Evolutionary conservation across 1,140 invertebrate species (phyloP).

Genomic region (Bombus difficillimus): DNA sequence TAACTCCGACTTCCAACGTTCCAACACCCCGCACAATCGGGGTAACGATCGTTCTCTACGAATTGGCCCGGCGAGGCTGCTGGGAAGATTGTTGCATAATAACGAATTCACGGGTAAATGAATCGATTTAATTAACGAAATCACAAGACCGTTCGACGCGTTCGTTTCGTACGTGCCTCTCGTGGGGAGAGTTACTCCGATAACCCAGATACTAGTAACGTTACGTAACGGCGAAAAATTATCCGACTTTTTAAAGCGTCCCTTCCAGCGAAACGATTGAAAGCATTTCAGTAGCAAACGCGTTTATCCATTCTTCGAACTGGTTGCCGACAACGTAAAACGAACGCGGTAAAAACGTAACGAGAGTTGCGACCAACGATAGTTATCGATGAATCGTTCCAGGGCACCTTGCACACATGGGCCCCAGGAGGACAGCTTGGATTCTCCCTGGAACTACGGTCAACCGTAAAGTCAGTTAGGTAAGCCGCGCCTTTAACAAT

Average conservation of each 20-base stretch:
- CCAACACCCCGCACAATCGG: background rate
- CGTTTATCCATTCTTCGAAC: constrained; percentile 8
- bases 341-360: constrained; percentile 29
- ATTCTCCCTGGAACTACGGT: constrained; percentile 63
- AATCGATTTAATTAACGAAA: constrained; percentile 51
- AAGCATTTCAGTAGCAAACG: background rate
- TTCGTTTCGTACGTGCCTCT: background rate
- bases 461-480: constrained; percentile 76
- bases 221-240: background rate
- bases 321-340: too few relatives aligned
- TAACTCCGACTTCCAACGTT: background rate
- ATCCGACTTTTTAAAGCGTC: background rate
- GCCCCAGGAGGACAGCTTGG: constrained; percentile 39
- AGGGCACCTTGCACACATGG: constrained; percentile 62
- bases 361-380: constrained; percentile 11
- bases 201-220: too few relatives aligned
- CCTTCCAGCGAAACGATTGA: too few relatives aligned
- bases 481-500: constrained; percentile 75
- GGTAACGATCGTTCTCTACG: background rate
- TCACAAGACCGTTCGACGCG: too few relatives aligned
- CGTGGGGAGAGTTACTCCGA: too few relatives aligned
- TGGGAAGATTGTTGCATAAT: constrained; percentile 25
- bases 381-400: constrained; percentile 47
- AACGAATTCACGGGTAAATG: constrained; percentile 26
- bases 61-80: background rate